phyloP scores from a whole-genome alignment of 2,888 invertebrate genomes.

The Unio delphinus region DNA sequence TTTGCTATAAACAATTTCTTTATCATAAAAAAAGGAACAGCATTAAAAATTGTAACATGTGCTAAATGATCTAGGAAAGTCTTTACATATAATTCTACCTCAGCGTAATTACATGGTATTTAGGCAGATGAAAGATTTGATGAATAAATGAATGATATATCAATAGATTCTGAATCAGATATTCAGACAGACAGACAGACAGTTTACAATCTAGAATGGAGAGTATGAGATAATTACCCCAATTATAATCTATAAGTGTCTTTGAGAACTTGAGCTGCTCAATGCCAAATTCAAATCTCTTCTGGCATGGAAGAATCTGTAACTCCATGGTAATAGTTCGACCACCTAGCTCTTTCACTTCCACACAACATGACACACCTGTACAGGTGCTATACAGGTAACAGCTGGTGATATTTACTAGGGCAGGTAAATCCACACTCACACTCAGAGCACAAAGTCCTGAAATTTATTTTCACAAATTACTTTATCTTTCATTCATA shows the following conservation, averaged over 20 bases:
- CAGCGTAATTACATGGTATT: too few species aligned
- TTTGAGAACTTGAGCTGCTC: constrained; percentile 16
- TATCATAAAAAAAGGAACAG: too few species aligned
- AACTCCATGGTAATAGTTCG: constrained; percentile 16
- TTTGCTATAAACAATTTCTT: too few species aligned
- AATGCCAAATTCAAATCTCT: constrained; percentile 11
- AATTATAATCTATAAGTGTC: constrained; percentile 13
- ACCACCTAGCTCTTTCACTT: constrained; percentile 28
- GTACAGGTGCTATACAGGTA: constrained; percentile 32
- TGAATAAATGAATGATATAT: too few species aligned
- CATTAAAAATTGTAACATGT: too few species aligned
- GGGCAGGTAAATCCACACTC: constrained; percentile 6
- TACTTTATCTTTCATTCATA: neutral
- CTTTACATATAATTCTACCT: too few species aligned
- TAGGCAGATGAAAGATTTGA: too few species aligned
- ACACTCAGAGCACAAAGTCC: constrained; percentile 11
- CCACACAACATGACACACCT: constrained; percentile 43
- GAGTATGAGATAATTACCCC: constrained; percentile 12
- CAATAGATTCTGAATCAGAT: too few species aligned
- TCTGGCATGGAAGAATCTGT: constrained; percentile 17
- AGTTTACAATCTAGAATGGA: too few species aligned
- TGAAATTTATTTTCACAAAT: neutral
- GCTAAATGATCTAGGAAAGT: too few species aligned
- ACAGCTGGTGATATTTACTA: constrained; percentile 24
- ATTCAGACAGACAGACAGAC: too few species aligned